Conservation (phyloP, 2,888 invertebrate genomes). For the Unio pictorum region DNA sequence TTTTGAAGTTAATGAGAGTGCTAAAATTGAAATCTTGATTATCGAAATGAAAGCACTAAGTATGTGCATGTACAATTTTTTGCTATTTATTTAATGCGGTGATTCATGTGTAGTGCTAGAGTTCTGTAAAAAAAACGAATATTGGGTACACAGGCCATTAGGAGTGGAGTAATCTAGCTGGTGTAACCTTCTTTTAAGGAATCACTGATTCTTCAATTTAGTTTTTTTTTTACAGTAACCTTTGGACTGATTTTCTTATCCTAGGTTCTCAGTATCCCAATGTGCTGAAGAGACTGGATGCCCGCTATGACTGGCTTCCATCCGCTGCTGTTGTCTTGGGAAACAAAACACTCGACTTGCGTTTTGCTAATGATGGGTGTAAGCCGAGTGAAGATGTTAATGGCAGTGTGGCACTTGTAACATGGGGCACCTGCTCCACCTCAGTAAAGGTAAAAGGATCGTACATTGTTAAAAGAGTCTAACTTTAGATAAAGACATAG, state of each 20-base stretch:
- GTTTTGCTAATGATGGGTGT: slow-evolving; percentile 36
- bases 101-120: no score
- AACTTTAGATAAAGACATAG: no score
- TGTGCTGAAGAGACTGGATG: slow-evolving; percentile 46
- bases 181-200: no score
- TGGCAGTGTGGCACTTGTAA: slow-evolving; percentile 38
- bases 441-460: background rate
- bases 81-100: no score
- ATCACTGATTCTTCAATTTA: background rate
- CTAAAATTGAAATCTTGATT: no score
- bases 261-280: slow-evolving; percentile 19
- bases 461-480: background rate
- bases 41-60: no score
- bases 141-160: no score
- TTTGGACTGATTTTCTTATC: background rate
- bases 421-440: slow-evolving; percentile 29
- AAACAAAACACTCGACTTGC: slow-evolving; percentile 27
- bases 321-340: slow-evolving; percentile 30
- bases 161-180: no score
- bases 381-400: slow-evolving; percentile 16
- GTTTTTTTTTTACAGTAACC: background rate
- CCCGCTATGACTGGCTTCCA: slow-evolving; percentile 57
- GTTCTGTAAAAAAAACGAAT: no score
- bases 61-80: no score
- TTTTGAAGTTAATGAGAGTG: no score